phyloP scores from a whole-genome alignment of 1,140 invertebrate genomes.

The Gryllus bimaculatus region DNA sequence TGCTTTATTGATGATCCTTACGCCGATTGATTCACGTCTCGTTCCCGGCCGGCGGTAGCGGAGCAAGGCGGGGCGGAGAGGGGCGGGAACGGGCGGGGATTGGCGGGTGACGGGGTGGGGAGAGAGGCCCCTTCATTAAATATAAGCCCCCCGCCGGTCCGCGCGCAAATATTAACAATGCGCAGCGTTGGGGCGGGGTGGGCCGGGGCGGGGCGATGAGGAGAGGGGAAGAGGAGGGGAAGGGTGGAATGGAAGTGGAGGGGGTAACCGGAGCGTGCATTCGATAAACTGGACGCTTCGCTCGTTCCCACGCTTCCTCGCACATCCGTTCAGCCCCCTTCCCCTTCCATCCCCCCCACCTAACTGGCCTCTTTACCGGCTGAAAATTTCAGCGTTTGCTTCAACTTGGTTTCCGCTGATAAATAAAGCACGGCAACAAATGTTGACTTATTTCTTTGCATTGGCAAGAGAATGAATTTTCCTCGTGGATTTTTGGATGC shows the following conservation, averaged over 20 bases:
- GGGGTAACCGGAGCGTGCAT: not conserved
- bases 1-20: not conserved
- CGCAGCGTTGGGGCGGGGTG: too few relatives aligned
- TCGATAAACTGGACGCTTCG: not conserved
- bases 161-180: not conserved
- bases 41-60: not conserved
- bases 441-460: too few relatives aligned
- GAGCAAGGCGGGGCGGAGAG: too few relatives aligned
- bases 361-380: not conserved
- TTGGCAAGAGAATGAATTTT: too few relatives aligned
- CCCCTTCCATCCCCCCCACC: too few relatives aligned
- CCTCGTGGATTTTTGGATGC: too few relatives aligned
- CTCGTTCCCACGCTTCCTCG: not conserved
- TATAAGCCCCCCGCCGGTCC: not conserved
- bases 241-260: not conserved
- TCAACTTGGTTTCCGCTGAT: not conserved
- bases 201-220: too few relatives aligned
- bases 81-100: too few relatives aligned
- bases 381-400: not conserved
- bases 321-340: too few relatives aligned
- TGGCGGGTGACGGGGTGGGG: too few relatives aligned
- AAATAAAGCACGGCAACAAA: not conserved
- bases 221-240: not conserved
- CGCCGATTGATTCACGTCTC: not conserved
- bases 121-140: not conserved